Evolutionary conservation across 1,140 invertebrate species (phyloP).

Genomic region (Psilanteris sp.): DNA sequence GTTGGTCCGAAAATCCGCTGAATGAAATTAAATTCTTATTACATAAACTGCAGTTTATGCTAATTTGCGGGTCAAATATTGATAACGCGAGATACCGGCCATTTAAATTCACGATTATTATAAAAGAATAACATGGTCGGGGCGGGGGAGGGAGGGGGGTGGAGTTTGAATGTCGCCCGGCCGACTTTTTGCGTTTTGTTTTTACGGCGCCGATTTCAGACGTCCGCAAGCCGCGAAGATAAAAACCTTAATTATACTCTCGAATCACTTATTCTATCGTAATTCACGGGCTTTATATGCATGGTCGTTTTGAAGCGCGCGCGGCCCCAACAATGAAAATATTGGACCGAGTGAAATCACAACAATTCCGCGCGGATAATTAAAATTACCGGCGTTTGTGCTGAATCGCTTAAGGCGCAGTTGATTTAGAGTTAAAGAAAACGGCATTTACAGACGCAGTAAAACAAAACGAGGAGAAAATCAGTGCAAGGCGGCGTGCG

Average conservation of each 20-base stretch:
- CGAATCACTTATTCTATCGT: slow-evolving; percentile 7
- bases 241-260: slow-evolving; percentile 22
- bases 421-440: slow-evolving; percentile 58
- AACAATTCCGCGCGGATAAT: slow-evolving; percentile 34
- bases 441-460: slow-evolving; percentile 46
- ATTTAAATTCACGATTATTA: slow-evolving; percentile 15
- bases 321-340: slow-evolving; percentile 48
- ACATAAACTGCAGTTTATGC: slow-evolving; percentile 35
- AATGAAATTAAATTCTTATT: slow-evolving; percentile 31
- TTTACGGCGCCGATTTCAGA: slow-evolving; percentile 17
- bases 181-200: slow-evolving; percentile 8
- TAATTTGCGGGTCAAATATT: slow-evolving; percentile 23
- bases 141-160: too few relatives aligned
- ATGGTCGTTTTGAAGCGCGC: neutral
- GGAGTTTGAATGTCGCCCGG: neutral
- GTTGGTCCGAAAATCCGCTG: neutral
- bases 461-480: slow-evolving; percentile 59
- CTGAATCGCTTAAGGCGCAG: slow-evolving; percentile 32
- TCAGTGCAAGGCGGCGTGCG: slow-evolving; percentile 35
- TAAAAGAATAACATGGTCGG: slow-evolving; percentile 6
- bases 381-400: slow-evolving; percentile 40
- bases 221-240: slow-evolving; percentile 2
- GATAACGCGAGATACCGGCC: slow-evolving; percentile 28
- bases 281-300: slow-evolving; percentile 14
- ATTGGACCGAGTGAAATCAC: slow-evolving; percentile 42